Evolutionary conservation across 1,140 invertebrate genomes (phyloP).

Genomic region (Drosophila sechellia): DNA sequence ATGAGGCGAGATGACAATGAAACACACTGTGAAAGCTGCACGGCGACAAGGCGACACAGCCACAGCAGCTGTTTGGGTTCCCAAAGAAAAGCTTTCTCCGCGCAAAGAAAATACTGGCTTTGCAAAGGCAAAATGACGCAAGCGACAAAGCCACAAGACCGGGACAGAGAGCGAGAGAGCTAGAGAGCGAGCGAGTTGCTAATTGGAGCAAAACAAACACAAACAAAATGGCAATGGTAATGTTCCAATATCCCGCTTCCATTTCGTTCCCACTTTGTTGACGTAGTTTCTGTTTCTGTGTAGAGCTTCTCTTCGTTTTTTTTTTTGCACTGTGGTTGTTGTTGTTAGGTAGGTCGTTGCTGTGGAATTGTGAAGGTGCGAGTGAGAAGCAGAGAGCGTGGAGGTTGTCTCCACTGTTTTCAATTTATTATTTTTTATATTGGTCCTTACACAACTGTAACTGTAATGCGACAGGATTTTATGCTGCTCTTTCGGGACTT

Average conservation of each 20-base stretch:
- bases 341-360: constrained; percentile 68
- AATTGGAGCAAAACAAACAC: constrained; percentile 82
- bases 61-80: constrained; percentile 76
- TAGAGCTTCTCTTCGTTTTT: constrained; percentile 33
- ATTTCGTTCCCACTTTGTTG: constrained; percentile 57
- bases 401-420: constrained; percentile 22
- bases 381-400: constrained; percentile 2
- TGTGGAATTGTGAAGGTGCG: neutral
- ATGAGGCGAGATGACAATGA: constrained; percentile 75
- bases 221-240: constrained; percentile 79
- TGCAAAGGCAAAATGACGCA: constrained; percentile 71
- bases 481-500: constrained; percentile 43
- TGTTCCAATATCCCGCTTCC: constrained; percentile 56
- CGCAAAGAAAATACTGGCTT: constrained; percentile 53
- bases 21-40: constrained; percentile 54
- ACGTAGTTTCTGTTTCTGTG: constrained; percentile 56
- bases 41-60: constrained; percentile 53
- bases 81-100: constrained; percentile 76
- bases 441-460: constrained; percentile 77
- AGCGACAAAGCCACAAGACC: constrained; percentile 63
- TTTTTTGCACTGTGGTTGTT: constrained; percentile 26
- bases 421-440: constrained; percentile 26
- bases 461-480: constrained; percentile 75
- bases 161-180: constrained; percentile 16
- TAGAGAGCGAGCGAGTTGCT: constrained; percentile 57